Base-by-base conservation (phyloP, 2,888 invertebrate species). In the Troglohyphantes excavatus region DNA sequence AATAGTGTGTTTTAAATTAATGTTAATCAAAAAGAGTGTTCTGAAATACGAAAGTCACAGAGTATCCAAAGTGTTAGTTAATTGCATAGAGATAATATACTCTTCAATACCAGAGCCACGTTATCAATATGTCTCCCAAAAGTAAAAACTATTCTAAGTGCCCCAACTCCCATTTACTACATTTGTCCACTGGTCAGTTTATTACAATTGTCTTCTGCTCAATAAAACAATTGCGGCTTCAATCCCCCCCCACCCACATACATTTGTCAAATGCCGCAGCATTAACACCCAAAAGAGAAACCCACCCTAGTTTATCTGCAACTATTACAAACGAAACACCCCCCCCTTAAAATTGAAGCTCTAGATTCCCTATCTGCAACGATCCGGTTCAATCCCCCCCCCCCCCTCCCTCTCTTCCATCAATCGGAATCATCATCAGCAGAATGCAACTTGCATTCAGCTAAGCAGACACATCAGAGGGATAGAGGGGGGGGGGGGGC, bases 341-440 rank as follows among this genome's bases (percentile, higher is more conserved):
- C n/a, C n/a, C n/a, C n/a, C 53, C 53, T 53, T 53, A 53, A 53
- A 53, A 53, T n/a, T 53, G 53, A 53, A 53, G 17, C 53, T n/a
- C 1, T 53, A 13, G 9, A 39, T 39, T 13, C 13, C 9, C 9
- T 6, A 33, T 33, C 53, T 17, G n/a, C 13, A 53, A 53, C 53
- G 2, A 53, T 53, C 53, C 53, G 5, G 53, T n/a, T 17, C 53
- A 53, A 68, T 82, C 68, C 19, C 53, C 68, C 21, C 68, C 63
- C 63, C n/a, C 65, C 33, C 67, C 76, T 26, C 68, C 68, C 76
- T 39, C 46, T 68, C 19, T 23, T 27, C n/a, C 70, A 86, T 84
- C 75, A 70, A 86, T 86, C 53, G 86, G 78, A 27, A 72, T 72
- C 86, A 46, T 67, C 67, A 68, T 68, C 76, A 65, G 76, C 76